Conservation (phyloP, 2,888 invertebrate genomes). For the Aplocera efformata region DNA sequence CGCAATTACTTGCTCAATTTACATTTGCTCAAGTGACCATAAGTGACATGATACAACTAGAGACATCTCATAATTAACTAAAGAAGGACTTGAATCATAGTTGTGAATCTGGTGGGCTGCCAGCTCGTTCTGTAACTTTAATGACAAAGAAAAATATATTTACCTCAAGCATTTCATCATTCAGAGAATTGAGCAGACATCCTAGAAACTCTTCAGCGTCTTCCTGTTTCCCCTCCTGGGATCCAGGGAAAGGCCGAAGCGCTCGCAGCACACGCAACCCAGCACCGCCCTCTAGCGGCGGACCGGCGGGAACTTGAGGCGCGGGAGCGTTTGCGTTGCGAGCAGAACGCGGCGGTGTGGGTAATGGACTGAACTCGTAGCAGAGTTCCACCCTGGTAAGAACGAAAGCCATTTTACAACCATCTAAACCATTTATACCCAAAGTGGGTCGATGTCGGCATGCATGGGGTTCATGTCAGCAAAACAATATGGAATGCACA, state of each 20-base stretch:
- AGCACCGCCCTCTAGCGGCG: conserved; percentile 94
- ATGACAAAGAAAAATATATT: no score
- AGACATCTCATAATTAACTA: no score
- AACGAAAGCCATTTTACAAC: neutral
- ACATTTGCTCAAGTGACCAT: no score
- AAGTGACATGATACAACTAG: no score
- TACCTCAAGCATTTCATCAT: conserved; percentile 98
- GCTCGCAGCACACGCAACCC: conserved; percentile 92
- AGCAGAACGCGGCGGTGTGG: conserved; percentile 72
- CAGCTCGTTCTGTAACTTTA: no score
- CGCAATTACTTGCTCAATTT: no score
- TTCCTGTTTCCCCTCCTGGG: conserved; percentile 94
- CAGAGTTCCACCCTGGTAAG: conserved; percentile 85
- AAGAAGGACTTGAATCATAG: no score
- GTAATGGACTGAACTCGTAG: conserved; percentile 87
- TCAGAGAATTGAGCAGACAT: conserved; percentile 94
- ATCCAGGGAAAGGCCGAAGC: conserved; percentile 82
- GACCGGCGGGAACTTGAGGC: conserved; percentile 82
- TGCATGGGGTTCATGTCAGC: no score
- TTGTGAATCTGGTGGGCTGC: no score
- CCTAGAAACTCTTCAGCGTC: conserved; percentile 98
- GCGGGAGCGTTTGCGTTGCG: conserved; percentile 42
- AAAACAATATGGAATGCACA: no score
- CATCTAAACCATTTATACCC: no score
- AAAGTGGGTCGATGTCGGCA: no score